Evolutionary conservation across 2,888 invertebrate species (phyloP), one percentile per base, ranked within the genome.

Genomic region (Heliconius cydno): DNA sequence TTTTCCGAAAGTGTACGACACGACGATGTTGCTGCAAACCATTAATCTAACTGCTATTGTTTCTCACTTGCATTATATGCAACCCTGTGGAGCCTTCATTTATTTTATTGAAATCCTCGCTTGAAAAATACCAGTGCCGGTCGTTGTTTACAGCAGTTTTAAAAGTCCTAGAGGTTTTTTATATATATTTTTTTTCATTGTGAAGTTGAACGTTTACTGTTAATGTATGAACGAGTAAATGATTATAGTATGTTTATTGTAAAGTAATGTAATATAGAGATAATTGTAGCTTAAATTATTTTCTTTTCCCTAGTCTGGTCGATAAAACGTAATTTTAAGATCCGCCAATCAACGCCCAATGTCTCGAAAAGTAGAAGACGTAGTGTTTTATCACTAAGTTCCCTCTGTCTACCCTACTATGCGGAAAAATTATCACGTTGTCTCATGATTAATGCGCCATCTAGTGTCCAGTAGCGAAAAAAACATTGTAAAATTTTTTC

Each of bases 1-100:
- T 83, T 84, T 85, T 82, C 81, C 83, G 80, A 84, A 83, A 85
- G 84, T 84, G 83, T 84, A 80, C 83, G 70, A 70, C 82, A 83
- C 80, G 68, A 78, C 77, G 82, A 80, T 77, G 82, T 83, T 80
- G 83, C 78, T 82, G 81, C 81, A 84, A 81, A 81, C 83, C 84
- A 86, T 87, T 86, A 86, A 86, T 87, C 84, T 84, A 83, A 83
- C 81, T 84, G 81, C 84, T 83, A 84, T 86, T 87, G 85, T 87
- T 84, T 84, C 79, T 77, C 80, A 82, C 83, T 82, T 79, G 82
- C 82, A 83, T 83, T 82, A 81, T 82, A 76, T 77, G 81, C 83
- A 82, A 67, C 79, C 81, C 75, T 46, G 65, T 38, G 41, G 75
- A 63, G 22, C 28, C 74, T 30, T 76, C 81, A 77, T 84, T 84